Percentiles rank a stretch among this genome's conserved stretches.
Conservation (phyloP, 37 sponge, comb jelly and placozoan genomes). For the Chondrosia reniformis region DNA sequence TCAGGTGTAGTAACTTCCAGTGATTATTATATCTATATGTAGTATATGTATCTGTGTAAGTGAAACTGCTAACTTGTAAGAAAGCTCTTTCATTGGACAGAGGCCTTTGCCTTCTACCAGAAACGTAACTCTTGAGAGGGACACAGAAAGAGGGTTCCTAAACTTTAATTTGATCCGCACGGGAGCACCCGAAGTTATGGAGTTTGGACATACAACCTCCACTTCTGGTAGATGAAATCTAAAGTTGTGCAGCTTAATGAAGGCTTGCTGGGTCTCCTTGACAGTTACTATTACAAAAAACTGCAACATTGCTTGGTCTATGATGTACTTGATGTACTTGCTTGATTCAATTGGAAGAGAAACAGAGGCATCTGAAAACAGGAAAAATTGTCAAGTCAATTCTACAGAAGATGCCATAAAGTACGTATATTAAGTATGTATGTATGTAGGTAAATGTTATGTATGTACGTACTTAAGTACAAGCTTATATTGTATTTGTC, state of each 20-base stretch:
- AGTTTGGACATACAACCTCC: constrained; percentile 29
- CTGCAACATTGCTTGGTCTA: constrained; percentile 57
- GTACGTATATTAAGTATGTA: background rate
- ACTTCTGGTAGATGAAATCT: constrained; percentile 37
- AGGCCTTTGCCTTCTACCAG: constrained; percentile 55
- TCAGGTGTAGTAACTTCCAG: too few relatives aligned
- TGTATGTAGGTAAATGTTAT: background rate
- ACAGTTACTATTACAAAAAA: constrained; percentile 67
- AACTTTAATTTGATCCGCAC: constrained; percentile 51
- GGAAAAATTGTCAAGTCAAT: too few relatives aligned
- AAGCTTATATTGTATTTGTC: background rate
- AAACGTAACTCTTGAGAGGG: constrained; percentile 53
- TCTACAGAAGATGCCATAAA: too few relatives aligned
- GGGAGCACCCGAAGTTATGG: constrained; percentile 29
- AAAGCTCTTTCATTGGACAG: constrained; percentile 62
- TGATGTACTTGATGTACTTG: constrained; percentile 52
- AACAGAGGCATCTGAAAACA: constrained; percentile 52
- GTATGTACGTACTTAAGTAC: background rate
- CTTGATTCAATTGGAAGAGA: constrained; percentile 50
- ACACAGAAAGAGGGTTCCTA: constrained; percentile 37
- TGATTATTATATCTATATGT: background rate
- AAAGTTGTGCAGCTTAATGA: constrained; percentile 40
- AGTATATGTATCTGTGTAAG: background rate
- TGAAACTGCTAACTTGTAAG: constrained; percentile 50
- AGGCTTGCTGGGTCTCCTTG: constrained; percentile 65